Conservation (phyloP, 2,888 invertebrate species). For the Leptinotarsa rubiginosa region DNA sequence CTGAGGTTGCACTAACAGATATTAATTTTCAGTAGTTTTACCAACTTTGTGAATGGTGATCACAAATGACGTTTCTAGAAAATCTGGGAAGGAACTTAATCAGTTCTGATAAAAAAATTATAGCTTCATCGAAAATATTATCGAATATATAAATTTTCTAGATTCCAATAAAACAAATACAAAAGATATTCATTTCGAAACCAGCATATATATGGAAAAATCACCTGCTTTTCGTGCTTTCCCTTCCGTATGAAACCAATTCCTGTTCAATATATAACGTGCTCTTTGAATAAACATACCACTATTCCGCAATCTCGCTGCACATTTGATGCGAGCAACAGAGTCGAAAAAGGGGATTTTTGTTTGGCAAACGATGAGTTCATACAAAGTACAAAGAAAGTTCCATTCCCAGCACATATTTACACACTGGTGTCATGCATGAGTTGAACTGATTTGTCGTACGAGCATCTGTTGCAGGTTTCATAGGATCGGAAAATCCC, state of each 20-base stretch:
- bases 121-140: too few species aligned
- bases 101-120: too few species aligned
- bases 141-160: too few species aligned
- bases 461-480: slow-evolving; percentile 24
- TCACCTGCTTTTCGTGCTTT: not conserved
- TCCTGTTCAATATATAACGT: not conserved
- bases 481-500: not conserved
- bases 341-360: slow-evolving; percentile 4
- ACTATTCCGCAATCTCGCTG: not conserved
- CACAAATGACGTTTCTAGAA: too few species aligned
- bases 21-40: too few species aligned
- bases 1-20: too few species aligned
- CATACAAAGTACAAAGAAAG: slow-evolving; percentile 4
- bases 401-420: slow-evolving; percentile 25
- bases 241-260: slow-evolving; percentile 11
- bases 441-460: not conserved
- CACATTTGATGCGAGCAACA: not conserved
- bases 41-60: too few species aligned
- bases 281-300: not conserved
- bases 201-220: too few species aligned
- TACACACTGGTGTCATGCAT: slow-evolving; percentile 26
- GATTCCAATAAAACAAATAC: too few species aligned
- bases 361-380: slow-evolving; percentile 27
- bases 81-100: too few species aligned
- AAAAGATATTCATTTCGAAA: too few species aligned